Evolutionary conservation across 2,113 vertebrate species (phyloP).

Genomic region (Erpornis zantholeuca): DNA sequence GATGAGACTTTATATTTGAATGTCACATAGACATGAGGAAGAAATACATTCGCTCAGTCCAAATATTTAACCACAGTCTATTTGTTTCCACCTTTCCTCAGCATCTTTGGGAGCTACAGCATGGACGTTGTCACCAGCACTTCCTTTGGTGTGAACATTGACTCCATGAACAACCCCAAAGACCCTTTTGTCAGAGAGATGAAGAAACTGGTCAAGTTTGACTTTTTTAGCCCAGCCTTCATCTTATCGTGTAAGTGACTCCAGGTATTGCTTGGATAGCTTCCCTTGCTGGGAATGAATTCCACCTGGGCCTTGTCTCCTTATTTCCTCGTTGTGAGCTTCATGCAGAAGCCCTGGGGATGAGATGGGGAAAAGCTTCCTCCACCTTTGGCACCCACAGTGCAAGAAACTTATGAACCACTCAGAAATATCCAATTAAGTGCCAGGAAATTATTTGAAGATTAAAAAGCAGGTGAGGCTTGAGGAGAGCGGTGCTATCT

Average conservation of each 20-base stretch:
- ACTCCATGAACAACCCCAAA: conserved; percentile 84
- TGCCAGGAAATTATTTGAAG: neutral
- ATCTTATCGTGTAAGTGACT: conserved; percentile 58
- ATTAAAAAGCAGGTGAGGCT: neutral
- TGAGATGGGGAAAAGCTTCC: neutral
- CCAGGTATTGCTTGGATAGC: neutral
- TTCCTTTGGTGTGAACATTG: conserved; percentile 83
- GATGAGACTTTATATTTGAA: neutral
- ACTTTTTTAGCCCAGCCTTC: conserved; percentile 61
- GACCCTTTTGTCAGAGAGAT: conserved; percentile 82
- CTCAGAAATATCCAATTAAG: neutral
- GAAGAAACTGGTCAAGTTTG: conserved; percentile 72
- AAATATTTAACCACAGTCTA: neutral
- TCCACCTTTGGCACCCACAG: neutral
- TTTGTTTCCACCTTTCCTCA: conserved; percentile 39
- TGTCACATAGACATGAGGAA: neutral
- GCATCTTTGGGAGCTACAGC: conserved; percentile 84
- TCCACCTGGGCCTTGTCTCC: neutral
- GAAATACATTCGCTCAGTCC: neutral
- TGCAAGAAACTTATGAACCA: neutral
- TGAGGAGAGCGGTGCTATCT: neutral
- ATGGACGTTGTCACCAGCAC: conserved; percentile 84
- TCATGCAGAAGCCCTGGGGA: neutral
- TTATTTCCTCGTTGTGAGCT: neutral
- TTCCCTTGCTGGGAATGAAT: neutral